These are phyloP conservation scores for Cantharis lateralis DNA, from an alignment of 2,888 invertebrate genomes.

Conservation along the genomic window DNA sequence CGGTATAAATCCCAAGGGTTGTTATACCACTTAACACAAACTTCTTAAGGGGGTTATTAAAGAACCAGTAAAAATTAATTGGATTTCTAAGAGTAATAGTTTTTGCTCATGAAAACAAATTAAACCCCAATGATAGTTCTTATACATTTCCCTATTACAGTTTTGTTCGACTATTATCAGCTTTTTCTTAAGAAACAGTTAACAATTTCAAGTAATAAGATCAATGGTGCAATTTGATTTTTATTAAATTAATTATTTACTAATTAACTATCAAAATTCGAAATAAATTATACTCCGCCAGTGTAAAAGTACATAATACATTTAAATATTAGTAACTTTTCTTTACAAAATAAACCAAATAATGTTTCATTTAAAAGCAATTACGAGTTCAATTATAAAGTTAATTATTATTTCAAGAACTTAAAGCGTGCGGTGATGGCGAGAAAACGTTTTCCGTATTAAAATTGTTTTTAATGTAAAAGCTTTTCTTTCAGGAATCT, in stretches of 20 bases:
- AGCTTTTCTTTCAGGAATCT: conserved; percentile 22
- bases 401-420: conserved; percentile 19
- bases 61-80: not conserved
- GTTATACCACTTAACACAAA: not conserved
- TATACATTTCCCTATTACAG: not conserved
- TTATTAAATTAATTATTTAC: no score
- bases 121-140: not conserved
- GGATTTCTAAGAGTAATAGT: not conserved
- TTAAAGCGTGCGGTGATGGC: conserved; percentile 4
- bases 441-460: conserved; percentile 2
- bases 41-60: not conserved
- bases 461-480: conserved; percentile 39
- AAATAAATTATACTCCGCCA: not conserved
- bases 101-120: not conserved
- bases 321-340: not conserved
- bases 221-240: no score
- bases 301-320: not conserved
- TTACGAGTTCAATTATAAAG: conserved; percentile 20
- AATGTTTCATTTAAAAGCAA: conserved; percentile 22
- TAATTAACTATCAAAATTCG: not conserved
- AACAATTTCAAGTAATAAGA: not conserved
- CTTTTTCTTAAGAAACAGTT: not conserved
- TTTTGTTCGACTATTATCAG: not conserved
- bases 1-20: not conserved
- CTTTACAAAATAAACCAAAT: not conserved